phyloP scores from a whole-genome alignment of 2,113 vertebrate genomes.

The Platycercus adscitus region DNA sequence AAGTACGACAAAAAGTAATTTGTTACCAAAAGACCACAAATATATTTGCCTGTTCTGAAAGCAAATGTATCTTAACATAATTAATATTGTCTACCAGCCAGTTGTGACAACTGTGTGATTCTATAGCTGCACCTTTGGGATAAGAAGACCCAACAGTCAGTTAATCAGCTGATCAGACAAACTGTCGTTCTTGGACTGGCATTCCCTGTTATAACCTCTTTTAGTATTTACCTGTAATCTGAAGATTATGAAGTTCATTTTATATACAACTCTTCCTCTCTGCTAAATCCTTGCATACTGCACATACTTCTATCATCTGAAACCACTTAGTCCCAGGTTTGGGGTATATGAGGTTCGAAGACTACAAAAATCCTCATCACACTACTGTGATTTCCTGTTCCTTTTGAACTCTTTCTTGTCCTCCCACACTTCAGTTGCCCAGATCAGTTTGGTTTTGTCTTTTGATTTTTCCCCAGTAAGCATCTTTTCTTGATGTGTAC shows the following conservation, averaged over 20 bases:
- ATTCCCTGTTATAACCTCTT: not conserved
- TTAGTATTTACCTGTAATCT: not conserved
- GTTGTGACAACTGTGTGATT: not conserved
- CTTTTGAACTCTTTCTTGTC: not conserved
- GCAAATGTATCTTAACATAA: not conserved
- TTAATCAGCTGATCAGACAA: not conserved
- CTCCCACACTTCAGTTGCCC: not conserved
- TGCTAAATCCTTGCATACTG: not conserved
- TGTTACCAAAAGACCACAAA: not conserved
- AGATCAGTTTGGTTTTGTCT: not conserved
- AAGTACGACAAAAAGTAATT: not conserved
- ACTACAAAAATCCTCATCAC: not conserved
- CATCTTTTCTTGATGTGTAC: not conserved
- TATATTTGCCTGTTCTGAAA: not conserved
- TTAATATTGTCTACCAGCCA: not conserved
- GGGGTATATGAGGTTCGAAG: not conserved
- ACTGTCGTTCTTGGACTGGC: not conserved
- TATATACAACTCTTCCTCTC: not conserved
- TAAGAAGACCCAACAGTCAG: not conserved
- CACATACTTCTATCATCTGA: not conserved
- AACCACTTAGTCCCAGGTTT: not conserved
- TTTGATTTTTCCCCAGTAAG: not conserved
- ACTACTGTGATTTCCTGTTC: not conserved
- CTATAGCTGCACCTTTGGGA: not conserved
- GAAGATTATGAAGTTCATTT: not conserved